Evolutionary conservation across 2,113 vertebrate genomes (phyloP), one percentile per base, ranked within the genome.

Genomic region (Acrocephalus arundinaceus): DNA sequence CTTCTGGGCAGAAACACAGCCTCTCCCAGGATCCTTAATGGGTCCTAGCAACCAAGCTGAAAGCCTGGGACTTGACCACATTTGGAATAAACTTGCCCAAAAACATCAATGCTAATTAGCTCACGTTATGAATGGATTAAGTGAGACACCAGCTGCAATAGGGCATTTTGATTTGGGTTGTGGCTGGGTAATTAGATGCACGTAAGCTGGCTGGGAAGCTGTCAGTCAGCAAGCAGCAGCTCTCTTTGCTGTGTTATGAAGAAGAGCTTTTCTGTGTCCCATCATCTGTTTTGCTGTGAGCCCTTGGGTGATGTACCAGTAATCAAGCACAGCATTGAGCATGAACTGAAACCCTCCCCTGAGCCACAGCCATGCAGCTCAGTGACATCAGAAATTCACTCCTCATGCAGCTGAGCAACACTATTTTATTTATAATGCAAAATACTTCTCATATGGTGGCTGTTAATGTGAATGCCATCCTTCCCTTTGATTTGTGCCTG

Each of bases 91-190:
- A 96, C 96, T 96, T 94, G 85, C 89, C 70, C 90, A 8, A 73
- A 96, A 96, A 70, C 95, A 96, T 97, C 96, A 92, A 96, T 97
- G 96, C 84, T 98, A 97, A 97, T 98, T 94, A 96, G 93, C 90
- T 95, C 19, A 6, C 89, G 95, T 97, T 97, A 95, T 95, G 85
- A 97, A 96, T 97, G 97, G 97, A 98, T 98, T 98, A 98, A 97
- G 95, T 63, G 71, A 97, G 93, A 97, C 95, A 97, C 96, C 97
- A 97, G 97, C 97, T 98, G 97, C 94, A 93, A 33, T 1, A 54
- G 90, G 90, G 87, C 71, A 96, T 97, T 98, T 97, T 98, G 97
- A 97, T 98, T 97, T 94, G 67, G 55, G 75, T 83, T 96, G 28
- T 2, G 27, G 75, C 81, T 97, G 41, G 3, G 66, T 97, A 97